Percentiles rank a stretch among this genome's conserved stretches.
Evolutionary conservation across 2,797 vertebrate genomes (phyloP).

Genomic region (Danio aesculapii): DNA sequence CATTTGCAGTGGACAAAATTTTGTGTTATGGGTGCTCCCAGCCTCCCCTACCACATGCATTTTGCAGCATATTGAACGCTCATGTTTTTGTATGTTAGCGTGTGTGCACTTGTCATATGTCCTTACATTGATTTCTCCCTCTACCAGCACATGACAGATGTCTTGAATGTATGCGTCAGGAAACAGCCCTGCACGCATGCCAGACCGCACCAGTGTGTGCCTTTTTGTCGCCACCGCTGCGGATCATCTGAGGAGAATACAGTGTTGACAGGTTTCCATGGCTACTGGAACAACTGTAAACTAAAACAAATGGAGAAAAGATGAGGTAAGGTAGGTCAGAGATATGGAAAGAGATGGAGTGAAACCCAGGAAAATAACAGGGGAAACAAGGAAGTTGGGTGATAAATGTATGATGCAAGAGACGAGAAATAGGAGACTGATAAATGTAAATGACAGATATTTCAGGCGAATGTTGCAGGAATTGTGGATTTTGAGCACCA

Average conservation of each 20-base stretch:
- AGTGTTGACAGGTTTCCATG: constrained; percentile 58
- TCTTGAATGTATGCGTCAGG: constrained; percentile 21
- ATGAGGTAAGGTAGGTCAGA: constrained; percentile 29
- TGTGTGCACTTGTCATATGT: constrained; percentile 34
- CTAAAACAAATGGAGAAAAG: constrained; percentile 45
- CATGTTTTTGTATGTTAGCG: not conserved
- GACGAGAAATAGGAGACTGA: constrained; percentile 24
- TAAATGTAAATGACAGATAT: not conserved
- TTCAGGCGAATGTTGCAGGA: constrained; percentile 8
- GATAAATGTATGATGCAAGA: constrained; percentile 28
- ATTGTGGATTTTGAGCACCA: not conserved
- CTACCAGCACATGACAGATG: not conserved
- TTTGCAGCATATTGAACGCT: not conserved
- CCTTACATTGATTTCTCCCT: constrained; percentile 21
- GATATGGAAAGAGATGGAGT: constrained; percentile 17
- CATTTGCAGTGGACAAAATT: not conserved
- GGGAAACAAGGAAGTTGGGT: not conserved
- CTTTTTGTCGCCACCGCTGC: constrained; percentile 42
- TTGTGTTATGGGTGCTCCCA: not conserved
- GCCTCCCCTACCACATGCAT: not conserved
- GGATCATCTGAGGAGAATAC: constrained; percentile 69
- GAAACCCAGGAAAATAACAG: not conserved
- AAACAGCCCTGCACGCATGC: constrained; percentile 19
- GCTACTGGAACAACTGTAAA: constrained; percentile 55
- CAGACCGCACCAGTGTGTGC: constrained; percentile 32